Evolutionary conservation across 1,140 invertebrate species (phyloP), one percentile per base, ranked within the genome.

Genomic region (Akabosia matsudoensis): DNA sequence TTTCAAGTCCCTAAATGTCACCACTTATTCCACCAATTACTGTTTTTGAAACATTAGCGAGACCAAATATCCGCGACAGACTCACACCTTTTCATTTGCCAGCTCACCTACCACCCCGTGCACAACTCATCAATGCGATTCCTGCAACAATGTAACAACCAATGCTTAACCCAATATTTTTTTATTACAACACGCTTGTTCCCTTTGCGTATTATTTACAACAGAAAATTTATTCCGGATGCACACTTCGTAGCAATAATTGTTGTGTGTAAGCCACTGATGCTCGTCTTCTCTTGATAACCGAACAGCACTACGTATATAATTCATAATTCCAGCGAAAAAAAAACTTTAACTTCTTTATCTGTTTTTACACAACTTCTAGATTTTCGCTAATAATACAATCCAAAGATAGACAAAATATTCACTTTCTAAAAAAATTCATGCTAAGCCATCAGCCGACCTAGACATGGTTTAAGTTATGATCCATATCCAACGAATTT

Each of bases 381-480:
- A 24, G 54, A 24, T 61, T 61, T n/a, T n/a, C n/a, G n/a, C n/a
- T n/a, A n/a, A n/a, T n/a, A n/a, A n/a, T n/a, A n/a, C n/a, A n/a
- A n/a, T n/a, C n/a, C n/a, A n/a, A n/a, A n/a, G n/a, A n/a, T n/a
- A n/a, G n/a, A n/a, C n/a, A 28, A 67, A 67, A 31, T 10, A 67
- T 31, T 67, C 61, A 67, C 61, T 67, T 67, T 67, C 61, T 67
- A 67, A 67, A 28, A 67, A 67, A 30, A n/a, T 30, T 22, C 3
- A 30, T 67, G 7, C 4, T 61, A 67, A 30, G 61, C 61, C 61
- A 67, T 67, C 30, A 67, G 61, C 24, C 61, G 61, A 67, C 61
- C 61, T 67, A 67, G 61, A 67, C 61, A 67, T 67, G 61, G 61
- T 67, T 67, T 67, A 67, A 67, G 61, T 16, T 67, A 28, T 31